These are phyloP conservation scores for Cyprinella venusta DNA, from an alignment of 2,797 vertebrate genomes.

Conservation along the genomic window DNA sequence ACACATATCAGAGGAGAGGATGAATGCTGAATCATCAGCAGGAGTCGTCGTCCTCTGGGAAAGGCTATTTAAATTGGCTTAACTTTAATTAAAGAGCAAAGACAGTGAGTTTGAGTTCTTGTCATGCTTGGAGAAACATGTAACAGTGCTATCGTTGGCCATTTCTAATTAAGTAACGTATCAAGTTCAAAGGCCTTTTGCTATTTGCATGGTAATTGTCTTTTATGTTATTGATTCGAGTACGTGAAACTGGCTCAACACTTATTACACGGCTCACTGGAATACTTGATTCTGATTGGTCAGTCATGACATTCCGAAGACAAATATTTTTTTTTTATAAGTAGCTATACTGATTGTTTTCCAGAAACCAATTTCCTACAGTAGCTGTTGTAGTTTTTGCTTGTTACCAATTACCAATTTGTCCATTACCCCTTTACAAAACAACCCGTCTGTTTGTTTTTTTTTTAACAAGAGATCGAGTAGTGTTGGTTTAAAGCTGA, in stretches of 20 bases:
- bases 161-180: constrained; percentile 49
- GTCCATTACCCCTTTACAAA: background rate
- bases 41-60: constrained; percentile 30
- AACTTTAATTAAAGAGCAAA: constrained; percentile 46
- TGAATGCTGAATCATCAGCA: constrained; percentile 1
- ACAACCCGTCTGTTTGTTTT: background rate
- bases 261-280: background rate
- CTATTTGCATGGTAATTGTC: constrained; percentile 36
- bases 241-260: background rate
- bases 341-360: background rate
- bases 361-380: background rate
- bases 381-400: background rate
- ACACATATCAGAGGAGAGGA: background rate
- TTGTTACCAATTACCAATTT: too few relatives aligned
- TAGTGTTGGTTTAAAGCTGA: background rate
- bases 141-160: constrained; percentile 25
- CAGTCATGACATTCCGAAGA: background rate
- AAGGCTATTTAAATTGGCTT: constrained; percentile 41
- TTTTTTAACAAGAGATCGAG: background rate
- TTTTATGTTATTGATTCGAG: constrained; percentile 37
- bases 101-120: constrained; percentile 33
- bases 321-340: background rate
- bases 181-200: constrained; percentile 44
- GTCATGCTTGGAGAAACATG: constrained; percentile 45
- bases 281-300: constrained; percentile 17